Evolutionary conservation across 2,888 invertebrate genomes (phyloP), one percentile per base, ranked within the genome.

Genomic region (Harmothoe impar): DNA sequence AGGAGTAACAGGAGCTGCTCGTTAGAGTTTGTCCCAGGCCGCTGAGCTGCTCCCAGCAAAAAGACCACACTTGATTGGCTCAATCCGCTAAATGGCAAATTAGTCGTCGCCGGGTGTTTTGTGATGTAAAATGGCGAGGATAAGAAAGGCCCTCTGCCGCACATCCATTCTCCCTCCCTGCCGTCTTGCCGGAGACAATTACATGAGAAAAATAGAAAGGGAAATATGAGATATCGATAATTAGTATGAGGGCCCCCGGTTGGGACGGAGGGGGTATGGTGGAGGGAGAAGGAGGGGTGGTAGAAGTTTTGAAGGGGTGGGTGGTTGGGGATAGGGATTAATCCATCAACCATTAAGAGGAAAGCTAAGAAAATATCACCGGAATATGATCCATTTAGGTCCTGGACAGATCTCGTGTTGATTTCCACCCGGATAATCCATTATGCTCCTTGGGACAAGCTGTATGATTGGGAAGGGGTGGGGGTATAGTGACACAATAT

Each of bases 141-240:
- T 31, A 86, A 86, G 54, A 86, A 86, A 86, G 51, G 31, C 25
- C 29, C 31, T 31, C 84, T 84, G 25, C 86, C 23, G 56, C 86
- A 56, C 86, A 86, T 86, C 86, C 86, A 86, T 86, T 86, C 25
- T 54, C 86, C 54, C 86, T n/a, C 86, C 86, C 52, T 54, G 54
- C 52, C 84, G 29, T 29, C 78, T 78, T 31, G 20, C 43, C 51
- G 52, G 56, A 33, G 86, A 54, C 86, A 86, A 86, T 86, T 86
- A 86, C 86, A 86, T 20, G 86, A 54, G 86, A 86, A 86, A 86
- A 86, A 86, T 86, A 86, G 86, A 86, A 86, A 86, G 29, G 86
- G 86, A 86, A 86, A 86, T 86, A 86, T 86, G 86, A 86, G 86
- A 86, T 86, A 86, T 86, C 86, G 86, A 86, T 86, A 86, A 86